Conservation (phyloP, 2,888 invertebrate genomes). For the Zhengitettix transpicula region DNA sequence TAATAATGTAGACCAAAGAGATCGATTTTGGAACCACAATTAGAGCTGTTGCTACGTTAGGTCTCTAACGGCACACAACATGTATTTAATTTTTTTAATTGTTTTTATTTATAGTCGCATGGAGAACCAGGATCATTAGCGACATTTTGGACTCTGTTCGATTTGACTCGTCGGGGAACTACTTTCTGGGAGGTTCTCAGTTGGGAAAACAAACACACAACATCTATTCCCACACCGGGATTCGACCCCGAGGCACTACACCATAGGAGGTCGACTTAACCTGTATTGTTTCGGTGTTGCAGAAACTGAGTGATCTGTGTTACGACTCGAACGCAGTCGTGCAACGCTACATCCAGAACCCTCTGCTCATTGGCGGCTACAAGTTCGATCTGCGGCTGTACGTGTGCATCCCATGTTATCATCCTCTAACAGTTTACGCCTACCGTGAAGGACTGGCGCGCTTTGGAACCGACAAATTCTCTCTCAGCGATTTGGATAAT, state of each 20-base stretch:
- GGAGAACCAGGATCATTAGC: no score
- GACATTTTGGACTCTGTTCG: no score
- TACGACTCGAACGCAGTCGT: constrained; percentile 67
- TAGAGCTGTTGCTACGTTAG: no score
- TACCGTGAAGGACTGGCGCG: constrained; percentile 75
- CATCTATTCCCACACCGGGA: no score
- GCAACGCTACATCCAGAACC: constrained; percentile 62
- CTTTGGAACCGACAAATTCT: constrained; percentile 71
- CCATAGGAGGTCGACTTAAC: not conserved
- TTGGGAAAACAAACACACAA: no score
- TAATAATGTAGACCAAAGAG: no score
- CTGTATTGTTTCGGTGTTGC: constrained; percentile 19
- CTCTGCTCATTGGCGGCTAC: constrained; percentile 67
- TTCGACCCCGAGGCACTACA: not conserved
- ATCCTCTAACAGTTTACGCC: constrained; percentile 72
- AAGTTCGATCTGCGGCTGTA: constrained; percentile 86
- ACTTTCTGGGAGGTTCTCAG: no score
- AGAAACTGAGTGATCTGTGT: constrained; percentile 59
- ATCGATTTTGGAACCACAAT: no score
- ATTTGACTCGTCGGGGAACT: no score
- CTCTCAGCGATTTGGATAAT: constrained; percentile 64
- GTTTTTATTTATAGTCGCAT: no score
- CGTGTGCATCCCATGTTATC: constrained; percentile 74
- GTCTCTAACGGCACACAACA: no score
- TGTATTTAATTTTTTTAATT: no score